A percentile compares a stretch with the other conserved stretches of the same genome.
Conservation (phyloP, 2,797 vertebrate genomes). For the Scleropages formosus region DNA sequence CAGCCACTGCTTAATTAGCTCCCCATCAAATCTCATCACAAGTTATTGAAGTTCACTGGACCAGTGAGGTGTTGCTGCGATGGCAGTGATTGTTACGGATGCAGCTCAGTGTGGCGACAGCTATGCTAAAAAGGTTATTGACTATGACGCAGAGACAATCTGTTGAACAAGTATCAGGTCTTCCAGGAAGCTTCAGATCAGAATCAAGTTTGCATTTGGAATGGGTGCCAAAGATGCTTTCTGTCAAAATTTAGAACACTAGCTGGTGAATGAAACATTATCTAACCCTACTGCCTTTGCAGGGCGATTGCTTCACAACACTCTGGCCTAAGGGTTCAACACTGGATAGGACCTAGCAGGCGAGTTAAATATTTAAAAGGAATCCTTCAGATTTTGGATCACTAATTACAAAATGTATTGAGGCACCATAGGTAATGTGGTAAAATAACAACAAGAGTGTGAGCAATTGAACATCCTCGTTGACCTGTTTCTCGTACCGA, state of each 20-base stretch:
- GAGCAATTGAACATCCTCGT: not conserved
- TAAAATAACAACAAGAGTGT: not conserved
- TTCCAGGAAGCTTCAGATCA: not conserved
- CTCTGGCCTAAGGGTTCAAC: not conserved
- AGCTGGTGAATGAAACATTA: not conserved
- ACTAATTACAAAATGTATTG: not conserved
- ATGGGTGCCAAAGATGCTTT: too few species aligned
- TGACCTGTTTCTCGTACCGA: not conserved
- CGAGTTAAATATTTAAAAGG: not conserved
- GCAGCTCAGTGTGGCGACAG: not conserved
- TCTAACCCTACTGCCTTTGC: not conserved
- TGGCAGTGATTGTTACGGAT: not conserved
- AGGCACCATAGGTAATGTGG: not conserved
- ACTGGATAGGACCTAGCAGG: not conserved
- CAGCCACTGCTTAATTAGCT: conserved; percentile 17
- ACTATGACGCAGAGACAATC: too few species aligned
- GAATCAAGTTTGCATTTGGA: not conserved
- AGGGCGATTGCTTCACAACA: not conserved
- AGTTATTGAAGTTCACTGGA: not conserved
- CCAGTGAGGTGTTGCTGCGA: not conserved
- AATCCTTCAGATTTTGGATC: too few species aligned
- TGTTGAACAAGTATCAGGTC: too few species aligned
- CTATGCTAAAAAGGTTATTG: not conserved
- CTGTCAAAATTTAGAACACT: too few species aligned
- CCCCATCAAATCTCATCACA: conserved; percentile 18